These are phyloP conservation scores for Stichodactyla mertensii DNA, from an alignment of 64 coral and sea anemone species.

Conservation along the genomic window DNA sequence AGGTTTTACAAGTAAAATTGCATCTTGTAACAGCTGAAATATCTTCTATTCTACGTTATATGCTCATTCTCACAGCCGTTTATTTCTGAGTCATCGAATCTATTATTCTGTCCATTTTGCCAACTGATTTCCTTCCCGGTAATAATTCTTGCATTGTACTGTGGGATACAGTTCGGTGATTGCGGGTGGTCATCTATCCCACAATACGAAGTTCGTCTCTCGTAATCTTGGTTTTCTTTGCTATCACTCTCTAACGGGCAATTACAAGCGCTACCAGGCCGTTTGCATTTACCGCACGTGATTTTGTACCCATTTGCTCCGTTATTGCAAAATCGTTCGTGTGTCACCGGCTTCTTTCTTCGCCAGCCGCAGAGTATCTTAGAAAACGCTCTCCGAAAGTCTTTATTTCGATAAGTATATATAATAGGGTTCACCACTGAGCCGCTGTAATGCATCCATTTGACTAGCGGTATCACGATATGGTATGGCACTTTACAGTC, in stretches of 20 bases:
- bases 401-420: conserved; percentile 79
- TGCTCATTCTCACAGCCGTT: background rate
- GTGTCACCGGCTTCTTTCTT: background rate
- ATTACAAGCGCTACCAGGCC: background rate
- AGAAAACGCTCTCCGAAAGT: conserved; percentile 52
- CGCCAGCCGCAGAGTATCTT: conserved; percentile 49
- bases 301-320: background rate
- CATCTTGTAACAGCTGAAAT: background rate
- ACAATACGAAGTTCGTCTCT: conserved; percentile 1
- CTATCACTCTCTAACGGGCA: background rate
- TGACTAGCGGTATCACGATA: conserved; percentile 50
- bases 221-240: background rate
- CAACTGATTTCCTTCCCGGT: background rate
- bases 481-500: conserved; percentile 37
- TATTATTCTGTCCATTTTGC: background rate
- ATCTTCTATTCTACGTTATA: background rate
- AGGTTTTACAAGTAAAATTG: background rate
- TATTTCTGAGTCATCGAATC: background rate
- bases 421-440: conserved; percentile 84
- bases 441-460: conserved; percentile 96
- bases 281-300: background rate
- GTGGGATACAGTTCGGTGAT: background rate
- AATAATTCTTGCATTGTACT: background rate
- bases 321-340: background rate
- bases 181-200: background rate